Evolutionary conservation across 2,113 vertebrate species (phyloP).

Genomic region (Dascyllus trimaculatus): DNA sequence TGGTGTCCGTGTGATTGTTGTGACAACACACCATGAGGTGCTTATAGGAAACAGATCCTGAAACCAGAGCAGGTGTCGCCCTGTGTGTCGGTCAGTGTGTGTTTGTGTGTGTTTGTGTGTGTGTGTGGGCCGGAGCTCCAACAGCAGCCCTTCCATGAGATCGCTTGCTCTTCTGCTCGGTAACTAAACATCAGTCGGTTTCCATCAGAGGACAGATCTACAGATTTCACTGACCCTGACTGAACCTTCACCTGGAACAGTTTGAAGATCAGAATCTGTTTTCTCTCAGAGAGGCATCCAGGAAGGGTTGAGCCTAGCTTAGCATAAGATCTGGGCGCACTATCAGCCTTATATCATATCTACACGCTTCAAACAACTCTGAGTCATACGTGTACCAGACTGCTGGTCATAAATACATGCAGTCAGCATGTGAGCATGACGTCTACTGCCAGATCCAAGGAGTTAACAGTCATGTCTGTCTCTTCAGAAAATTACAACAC

Average conservation of each 20-base stretch:
- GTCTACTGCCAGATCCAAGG: too few species aligned
- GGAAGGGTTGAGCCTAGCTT: neutral
- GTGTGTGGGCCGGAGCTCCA: neutral
- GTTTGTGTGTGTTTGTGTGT: slow-evolving; percentile 16
- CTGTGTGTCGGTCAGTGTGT: slow-evolving; percentile 17
- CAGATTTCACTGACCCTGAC: slow-evolving; percentile 27
- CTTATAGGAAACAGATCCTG: slow-evolving; percentile 61
- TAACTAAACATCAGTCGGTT: slow-evolving; percentile 6
- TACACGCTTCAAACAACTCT: neutral
- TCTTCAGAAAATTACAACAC: too few species aligned
- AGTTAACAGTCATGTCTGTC: too few species aligned
- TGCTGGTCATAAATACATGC: too few species aligned
- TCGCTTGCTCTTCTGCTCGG: slow-evolving; percentile 1
- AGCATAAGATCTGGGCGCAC: neutral
- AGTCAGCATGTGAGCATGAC: too few species aligned
- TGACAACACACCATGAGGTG: slow-evolving; percentile 54
- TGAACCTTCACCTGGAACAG: neutral
- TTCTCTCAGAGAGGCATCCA: neutral
- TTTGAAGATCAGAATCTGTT: slow-evolving; percentile 9
- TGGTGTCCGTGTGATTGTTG: slow-evolving; percentile 32
- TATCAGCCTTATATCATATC: too few species aligned
- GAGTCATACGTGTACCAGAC: too few species aligned
- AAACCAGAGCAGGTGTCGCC: slow-evolving; percentile 48
- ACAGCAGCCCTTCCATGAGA: neutral
- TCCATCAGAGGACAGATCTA: slow-evolving; percentile 41